Conservation (phyloP, 2,888 invertebrate species). For the Exocentrus adspersus region DNA sequence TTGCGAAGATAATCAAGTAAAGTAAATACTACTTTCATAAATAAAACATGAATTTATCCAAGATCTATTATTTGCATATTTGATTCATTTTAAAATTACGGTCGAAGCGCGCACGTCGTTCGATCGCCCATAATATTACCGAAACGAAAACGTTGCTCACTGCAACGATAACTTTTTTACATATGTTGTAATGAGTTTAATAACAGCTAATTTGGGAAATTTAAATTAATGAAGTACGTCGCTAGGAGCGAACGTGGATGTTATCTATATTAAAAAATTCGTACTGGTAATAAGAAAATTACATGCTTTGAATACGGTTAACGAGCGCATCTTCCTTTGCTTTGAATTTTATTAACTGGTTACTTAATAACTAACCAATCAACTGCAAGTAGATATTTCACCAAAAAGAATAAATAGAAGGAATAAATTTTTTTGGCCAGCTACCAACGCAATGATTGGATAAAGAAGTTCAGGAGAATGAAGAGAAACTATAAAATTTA, state of each 20-base stretch:
- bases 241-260: slow-evolving; percentile 37
- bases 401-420: too few relatives aligned
- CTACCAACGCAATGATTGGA: too few relatives aligned
- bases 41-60: slow-evolving; percentile 62
- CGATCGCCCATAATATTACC: slow-evolving; percentile 40
- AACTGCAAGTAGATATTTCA: too few relatives aligned
- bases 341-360: too few relatives aligned
- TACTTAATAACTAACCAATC: too few relatives aligned
- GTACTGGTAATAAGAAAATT: neutral
- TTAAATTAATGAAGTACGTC: slow-evolving; percentile 32
- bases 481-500: too few relatives aligned
- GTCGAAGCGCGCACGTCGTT: slow-evolving; percentile 47
- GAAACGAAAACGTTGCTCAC: slow-evolving; percentile 37
- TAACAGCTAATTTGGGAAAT: slow-evolving; percentile 40
- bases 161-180: slow-evolving; percentile 2
- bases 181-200: slow-evolving; percentile 43
- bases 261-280: slow-evolving; percentile 32
- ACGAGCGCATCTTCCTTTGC: too few relatives aligned
- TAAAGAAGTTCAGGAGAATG: too few relatives aligned
- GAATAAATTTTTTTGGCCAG: too few relatives aligned
- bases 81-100: slow-evolving; percentile 59
- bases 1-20: slow-evolving; percentile 62
- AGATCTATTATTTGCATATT: slow-evolving; percentile 64
- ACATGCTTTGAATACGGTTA: neutral
- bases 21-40: slow-evolving; percentile 64